Evolutionary conservation across 2,113 vertebrate species (phyloP), one percentile per base, ranked within the genome.

Genomic region (Brachirus orientalis): DNA sequence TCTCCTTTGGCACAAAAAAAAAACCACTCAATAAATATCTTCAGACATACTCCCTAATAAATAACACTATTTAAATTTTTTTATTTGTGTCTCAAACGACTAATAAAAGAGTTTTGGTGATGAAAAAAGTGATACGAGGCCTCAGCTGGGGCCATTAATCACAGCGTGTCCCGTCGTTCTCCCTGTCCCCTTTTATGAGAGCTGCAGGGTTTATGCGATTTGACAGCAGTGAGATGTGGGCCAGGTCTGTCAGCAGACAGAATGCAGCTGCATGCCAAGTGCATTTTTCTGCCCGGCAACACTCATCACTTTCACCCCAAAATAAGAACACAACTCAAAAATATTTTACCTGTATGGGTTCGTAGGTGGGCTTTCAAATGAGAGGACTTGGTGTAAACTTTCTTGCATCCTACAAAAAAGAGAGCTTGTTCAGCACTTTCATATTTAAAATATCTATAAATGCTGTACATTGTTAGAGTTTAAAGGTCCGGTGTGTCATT

Each of bases 351-450:
- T 70, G 97, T 99, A 86, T 98, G 96, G 85, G 96, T 98, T 85
- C 97, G 95, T 84, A 97, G 93, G 91, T 99, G 97, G 14, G 96
- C 97, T 93, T 99, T 99, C 86, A 99, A 91, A 90, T 99, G 97
- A 78, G 97, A 99, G 20, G 96, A 98, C 92, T 99, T 99, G 69
- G 97, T 99, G 93, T 99, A 99, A 47, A 99, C 97, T 91, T 98
- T 99, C 51, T 94, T 95, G 90, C 97, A 99, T 45, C 96, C 97
- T 99, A 76, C 75, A 50, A 46, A 20, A 17, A 36, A 19, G 3
- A 56, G 4, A 40, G 28, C 44, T 14, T 16, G 10, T 44, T 44
- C 2, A n/a, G 7, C 6, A n/a, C 44, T 45, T 16, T 8, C 4
- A 45, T 8, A 17, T 45, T 45, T 14, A 17, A 16, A 3, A 28